Conservation (phyloP, 2,888 invertebrate species). For the Nephrotoma flavescens region DNA sequence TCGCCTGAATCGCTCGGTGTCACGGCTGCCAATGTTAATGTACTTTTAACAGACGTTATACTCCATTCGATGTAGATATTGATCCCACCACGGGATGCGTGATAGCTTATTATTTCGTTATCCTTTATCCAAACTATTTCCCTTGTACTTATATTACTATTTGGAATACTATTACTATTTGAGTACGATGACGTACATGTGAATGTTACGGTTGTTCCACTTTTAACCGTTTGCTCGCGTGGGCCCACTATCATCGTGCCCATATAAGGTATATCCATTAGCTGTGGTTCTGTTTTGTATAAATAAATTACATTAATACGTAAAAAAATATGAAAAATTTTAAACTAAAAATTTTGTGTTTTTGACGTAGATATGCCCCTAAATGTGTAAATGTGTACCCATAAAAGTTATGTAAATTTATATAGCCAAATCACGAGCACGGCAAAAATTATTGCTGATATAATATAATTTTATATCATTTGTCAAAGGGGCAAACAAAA, state of each 20-base stretch:
- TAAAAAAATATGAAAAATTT: not conserved
- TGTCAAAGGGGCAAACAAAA: not conserved
- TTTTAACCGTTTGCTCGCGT: conserved; percentile 4
- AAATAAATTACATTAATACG: not conserved
- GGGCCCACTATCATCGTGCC: conserved; percentile 4
- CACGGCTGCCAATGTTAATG: not conserved
- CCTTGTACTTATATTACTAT: not conserved
- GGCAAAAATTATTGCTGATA: not conserved
- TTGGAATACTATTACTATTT: not conserved
- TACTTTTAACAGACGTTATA: not conserved
- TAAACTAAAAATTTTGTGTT: too few species aligned
- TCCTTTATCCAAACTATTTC: conserved; percentile 4
- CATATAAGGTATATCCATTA: conserved; percentile 4
- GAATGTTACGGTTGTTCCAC: not conserved
- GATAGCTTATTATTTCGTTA: not conserved
- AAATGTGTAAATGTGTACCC: not conserved
- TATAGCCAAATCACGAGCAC: not conserved
- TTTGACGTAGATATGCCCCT: too few species aligned
- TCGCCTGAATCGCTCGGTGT: not conserved
- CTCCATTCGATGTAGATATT: conserved; percentile 5
- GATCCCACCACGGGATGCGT: not conserved
- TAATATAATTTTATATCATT: not conserved
- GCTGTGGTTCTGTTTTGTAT: not conserved
- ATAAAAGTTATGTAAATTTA: not conserved
- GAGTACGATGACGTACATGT: not conserved